A percentile compares a stretch with the other conserved stretches of the same genome.
phyloP scores from a whole-genome alignment of 1,140 invertebrate species.

The Physella acuta region DNA sequence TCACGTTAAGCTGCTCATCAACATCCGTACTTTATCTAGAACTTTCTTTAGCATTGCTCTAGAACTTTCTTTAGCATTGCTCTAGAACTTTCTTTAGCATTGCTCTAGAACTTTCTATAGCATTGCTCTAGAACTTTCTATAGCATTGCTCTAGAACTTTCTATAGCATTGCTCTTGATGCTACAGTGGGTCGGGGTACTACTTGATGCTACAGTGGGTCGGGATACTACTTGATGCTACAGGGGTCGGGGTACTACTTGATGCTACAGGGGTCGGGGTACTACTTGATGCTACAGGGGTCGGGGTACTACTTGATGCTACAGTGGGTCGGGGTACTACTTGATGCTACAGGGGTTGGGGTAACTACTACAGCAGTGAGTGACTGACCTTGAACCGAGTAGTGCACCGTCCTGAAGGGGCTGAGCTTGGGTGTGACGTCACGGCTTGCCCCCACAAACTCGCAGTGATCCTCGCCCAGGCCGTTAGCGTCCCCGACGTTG shows the following conservation, averaged over 20 bases:
- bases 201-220: background rate
- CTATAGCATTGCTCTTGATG: background rate
- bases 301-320: background rate
- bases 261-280: too few species aligned
- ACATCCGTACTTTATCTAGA: too few species aligned
- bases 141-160: too few species aligned
- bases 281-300: background rate
- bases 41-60: too few species aligned
- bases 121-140: too few species aligned
- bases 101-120: too few species aligned
- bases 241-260: too few species aligned
- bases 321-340: background rate
- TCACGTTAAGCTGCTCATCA: too few species aligned
- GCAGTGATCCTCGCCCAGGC: conserved; percentile 53
- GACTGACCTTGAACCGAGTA: conserved; percentile 27
- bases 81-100: too few species aligned
- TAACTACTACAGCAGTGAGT: background rate
- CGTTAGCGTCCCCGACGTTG: conserved; percentile 46
- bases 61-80: too few species aligned
- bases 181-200: background rate
- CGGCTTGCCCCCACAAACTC: conserved; percentile 47
- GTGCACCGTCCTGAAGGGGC: conserved; percentile 13
- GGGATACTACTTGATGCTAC: too few species aligned
- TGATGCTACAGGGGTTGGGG: too few species aligned
- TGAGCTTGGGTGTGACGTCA: conserved; percentile 23